These are phyloP conservation scores for Alligator mississippiensis DNA, from an alignment of 2,113 vertebrate species.

Conservation along the genomic window DNA sequence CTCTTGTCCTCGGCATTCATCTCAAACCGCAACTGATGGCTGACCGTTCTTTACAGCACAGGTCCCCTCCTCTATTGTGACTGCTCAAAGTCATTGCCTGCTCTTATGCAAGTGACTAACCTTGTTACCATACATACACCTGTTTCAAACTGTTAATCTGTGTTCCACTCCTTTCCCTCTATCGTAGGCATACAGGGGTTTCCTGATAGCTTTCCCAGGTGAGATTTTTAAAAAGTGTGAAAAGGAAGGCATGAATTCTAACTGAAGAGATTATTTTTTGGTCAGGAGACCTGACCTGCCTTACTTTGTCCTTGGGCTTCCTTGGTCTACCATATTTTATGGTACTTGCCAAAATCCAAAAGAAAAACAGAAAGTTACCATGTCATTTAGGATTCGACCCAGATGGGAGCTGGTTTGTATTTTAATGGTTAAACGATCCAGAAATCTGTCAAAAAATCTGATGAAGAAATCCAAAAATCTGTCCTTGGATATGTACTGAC, in stretches of 20 bases:
- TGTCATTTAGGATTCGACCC: not conserved
- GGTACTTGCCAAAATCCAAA: not conserved
- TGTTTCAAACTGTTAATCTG: not conserved
- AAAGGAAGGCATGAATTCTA: not conserved
- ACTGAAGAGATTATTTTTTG: not conserved
- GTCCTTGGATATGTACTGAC: not conserved
- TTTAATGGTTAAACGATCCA: not conserved
- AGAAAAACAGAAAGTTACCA: not conserved
- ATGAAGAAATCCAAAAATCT: not conserved
- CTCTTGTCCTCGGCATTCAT: not conserved
- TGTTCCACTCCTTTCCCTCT: not conserved
- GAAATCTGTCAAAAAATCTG: not conserved
- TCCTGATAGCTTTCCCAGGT: not conserved
- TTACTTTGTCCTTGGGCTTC: not conserved
- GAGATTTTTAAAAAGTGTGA: not conserved
- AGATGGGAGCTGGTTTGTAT: rapidly evolving
- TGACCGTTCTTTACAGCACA: not conserved
- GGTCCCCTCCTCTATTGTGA: not conserved
- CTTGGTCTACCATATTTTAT: not conserved
- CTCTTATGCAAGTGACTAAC: not conserved
- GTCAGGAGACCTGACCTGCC: not conserved
- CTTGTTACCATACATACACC: not conserved
- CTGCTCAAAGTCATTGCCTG: not conserved
- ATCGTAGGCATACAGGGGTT: not conserved
- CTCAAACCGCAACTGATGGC: not conserved